Conservation (phyloP, 1,140 invertebrate species). For the Mylabris phalerata region DNA sequence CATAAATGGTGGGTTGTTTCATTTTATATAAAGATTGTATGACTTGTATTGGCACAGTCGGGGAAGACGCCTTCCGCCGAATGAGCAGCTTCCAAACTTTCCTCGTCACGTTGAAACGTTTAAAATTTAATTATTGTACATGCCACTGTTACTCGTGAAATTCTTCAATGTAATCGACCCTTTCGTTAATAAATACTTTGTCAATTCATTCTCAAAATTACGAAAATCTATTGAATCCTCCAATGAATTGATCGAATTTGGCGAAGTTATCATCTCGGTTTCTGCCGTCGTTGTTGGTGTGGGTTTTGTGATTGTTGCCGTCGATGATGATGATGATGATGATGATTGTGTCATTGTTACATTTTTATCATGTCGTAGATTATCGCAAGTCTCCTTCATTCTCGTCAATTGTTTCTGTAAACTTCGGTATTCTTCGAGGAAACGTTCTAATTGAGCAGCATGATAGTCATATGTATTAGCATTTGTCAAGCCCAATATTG, state of each 20-base stretch:
- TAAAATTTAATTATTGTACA: conserved; percentile 22
- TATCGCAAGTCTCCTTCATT: conserved; percentile 70
- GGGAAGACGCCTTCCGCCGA: not conserved
- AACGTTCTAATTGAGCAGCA: conserved; percentile 66
- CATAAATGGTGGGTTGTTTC: no score
- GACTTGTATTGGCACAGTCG: no score
- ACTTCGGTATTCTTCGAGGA: conserved; percentile 67
- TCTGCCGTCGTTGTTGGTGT: conserved; percentile 6
- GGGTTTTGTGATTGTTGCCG: not conserved
- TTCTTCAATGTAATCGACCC: conserved; percentile 30
- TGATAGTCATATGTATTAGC: conserved; percentile 62
- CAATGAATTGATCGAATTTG: conserved; percentile 45
- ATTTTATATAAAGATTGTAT: no score
- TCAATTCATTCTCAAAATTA: conserved; percentile 47
- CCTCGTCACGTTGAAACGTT: not conserved
- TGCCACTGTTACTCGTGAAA: conserved; percentile 16
- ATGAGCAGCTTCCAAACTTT: not conserved
- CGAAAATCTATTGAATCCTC: conserved; percentile 43
- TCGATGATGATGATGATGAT: conserved; percentile 39
- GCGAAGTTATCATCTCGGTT: conserved; percentile 32
- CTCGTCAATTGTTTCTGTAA: conserved; percentile 66
- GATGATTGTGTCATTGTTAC: conserved; percentile 32
- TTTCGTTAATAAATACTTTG: conserved; percentile 46
- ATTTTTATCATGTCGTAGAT: conserved; percentile 45
- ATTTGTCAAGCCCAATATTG: conserved; percentile 39